Evolutionary conservation across 2,888 invertebrate genomes (phyloP).

Genomic region (Hypomecis atomaria): DNA sequence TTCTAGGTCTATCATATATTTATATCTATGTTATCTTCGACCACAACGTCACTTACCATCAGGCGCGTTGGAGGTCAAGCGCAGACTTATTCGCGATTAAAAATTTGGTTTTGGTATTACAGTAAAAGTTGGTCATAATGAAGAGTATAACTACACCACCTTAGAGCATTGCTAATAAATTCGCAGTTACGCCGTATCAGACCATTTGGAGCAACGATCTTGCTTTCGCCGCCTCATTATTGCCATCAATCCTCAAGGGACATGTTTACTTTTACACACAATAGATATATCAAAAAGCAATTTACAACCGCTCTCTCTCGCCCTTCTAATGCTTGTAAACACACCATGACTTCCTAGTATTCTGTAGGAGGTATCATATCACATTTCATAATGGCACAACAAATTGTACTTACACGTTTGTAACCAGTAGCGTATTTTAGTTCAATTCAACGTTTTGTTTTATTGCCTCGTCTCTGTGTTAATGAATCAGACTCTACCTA

Average conservation of each 20-base stretch:
- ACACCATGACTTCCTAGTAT: constrained; percentile 30
- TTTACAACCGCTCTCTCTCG: constrained; percentile 37
- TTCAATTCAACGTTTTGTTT: not conserved
- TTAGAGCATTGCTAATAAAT: too few relatives aligned
- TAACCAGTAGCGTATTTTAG: not conserved
- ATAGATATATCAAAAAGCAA: constrained; percentile 39
- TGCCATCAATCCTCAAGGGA: constrained; percentile 4
- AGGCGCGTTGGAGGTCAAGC: too few relatives aligned
- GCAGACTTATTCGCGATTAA: too few relatives aligned
- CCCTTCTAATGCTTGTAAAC: constrained; percentile 28
- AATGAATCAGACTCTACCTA: not conserved
- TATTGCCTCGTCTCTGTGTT: not conserved
- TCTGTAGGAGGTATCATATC: constrained; percentile 8
- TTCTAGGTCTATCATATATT: too few relatives aligned
- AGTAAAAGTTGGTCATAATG: too few relatives aligned
- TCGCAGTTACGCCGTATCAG: too few relatives aligned
- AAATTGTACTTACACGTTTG: constrained; percentile 4
- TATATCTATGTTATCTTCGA: too few relatives aligned
- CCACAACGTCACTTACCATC: too few relatives aligned
- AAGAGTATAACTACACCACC: too few relatives aligned
- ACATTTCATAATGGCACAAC: constrained; percentile 9
- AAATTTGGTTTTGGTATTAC: too few relatives aligned
- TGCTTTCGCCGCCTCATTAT: not conserved
- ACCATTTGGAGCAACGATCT: not conserved
- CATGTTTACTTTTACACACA: constrained; percentile 21